A percentile compares a stretch with the other conserved stretches of the same genome.
Conservation (phyloP, 1,140 invertebrate species). For the Trypoxylus dichotomus region DNA sequence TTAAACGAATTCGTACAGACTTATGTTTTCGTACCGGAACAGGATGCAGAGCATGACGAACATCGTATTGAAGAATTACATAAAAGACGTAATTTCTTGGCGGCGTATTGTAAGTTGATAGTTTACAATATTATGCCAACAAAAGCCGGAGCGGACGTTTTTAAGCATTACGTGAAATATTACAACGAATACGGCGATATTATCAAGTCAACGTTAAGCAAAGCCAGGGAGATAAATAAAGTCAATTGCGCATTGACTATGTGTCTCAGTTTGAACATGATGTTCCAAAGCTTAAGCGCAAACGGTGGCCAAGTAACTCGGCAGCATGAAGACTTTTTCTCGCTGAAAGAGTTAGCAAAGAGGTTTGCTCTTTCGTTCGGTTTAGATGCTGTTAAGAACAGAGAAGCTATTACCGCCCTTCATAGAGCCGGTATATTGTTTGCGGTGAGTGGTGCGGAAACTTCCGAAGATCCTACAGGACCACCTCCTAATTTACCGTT, state of each 20-base stretch:
- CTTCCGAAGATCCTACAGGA: slow-evolving; percentile 68
- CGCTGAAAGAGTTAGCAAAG: slow-evolving; percentile 94
- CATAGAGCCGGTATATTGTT: slow-evolving; percentile 94
- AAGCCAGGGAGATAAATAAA: slow-evolving; percentile 97
- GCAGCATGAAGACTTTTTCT: slow-evolving; percentile 78
- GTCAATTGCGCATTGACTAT: slow-evolving; percentile 94
- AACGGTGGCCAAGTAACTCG: slow-evolving; percentile 61
- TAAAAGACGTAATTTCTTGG: slow-evolving; percentile 93
- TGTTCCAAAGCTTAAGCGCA: slow-evolving; percentile 71
- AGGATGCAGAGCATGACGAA: slow-evolving; percentile 73
- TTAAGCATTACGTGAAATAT: slow-evolving; percentile 97
- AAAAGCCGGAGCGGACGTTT: slow-evolving; percentile 88
- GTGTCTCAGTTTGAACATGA: slow-evolving; percentile 84
- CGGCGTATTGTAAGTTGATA: slow-evolving; percentile 96
- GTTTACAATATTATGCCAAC: slow-evolving; percentile 97
- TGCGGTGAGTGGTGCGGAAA: slow-evolving; percentile 66
- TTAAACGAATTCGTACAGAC: slow-evolving; percentile 90
- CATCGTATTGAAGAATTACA: slow-evolving; percentile 94
- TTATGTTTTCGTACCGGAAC: slow-evolving; percentile 77
- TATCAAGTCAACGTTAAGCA: slow-evolving; percentile 95
- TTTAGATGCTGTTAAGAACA: slow-evolving; percentile 94
- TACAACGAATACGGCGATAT: slow-evolving; percentile 99
- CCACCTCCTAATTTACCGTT: slow-evolving; percentile 88
- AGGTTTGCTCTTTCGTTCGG: slow-evolving; percentile 97
- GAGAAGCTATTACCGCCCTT: slow-evolving; percentile 94